These are phyloP conservation scores for Atherinomorus stipes DNA, from an alignment of 2,113 vertebrate species.

Conservation along the genomic window DNA sequence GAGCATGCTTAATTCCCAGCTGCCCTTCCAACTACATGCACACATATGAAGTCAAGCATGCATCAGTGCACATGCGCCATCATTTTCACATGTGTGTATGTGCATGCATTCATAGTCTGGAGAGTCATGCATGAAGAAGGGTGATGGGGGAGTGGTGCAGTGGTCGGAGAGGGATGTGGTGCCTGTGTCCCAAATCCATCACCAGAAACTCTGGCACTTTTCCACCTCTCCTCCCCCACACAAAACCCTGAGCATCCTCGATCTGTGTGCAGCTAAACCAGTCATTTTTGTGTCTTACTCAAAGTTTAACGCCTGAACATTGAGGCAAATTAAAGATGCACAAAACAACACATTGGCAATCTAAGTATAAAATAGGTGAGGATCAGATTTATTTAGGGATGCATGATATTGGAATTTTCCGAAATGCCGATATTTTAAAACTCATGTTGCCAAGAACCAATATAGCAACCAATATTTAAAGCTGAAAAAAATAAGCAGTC, in stretches of 20 bases:
- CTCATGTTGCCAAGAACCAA: no score
- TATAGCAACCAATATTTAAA: no score
- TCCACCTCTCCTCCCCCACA: conserved; percentile 51
- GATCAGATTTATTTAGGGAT: no score
- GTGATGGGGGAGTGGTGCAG: conserved; percentile 1
- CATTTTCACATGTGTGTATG: conserved; percentile 27
- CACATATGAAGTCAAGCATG: conserved; percentile 32
- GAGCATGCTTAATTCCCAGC: conserved; percentile 17
- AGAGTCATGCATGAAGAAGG: conserved; percentile 27
- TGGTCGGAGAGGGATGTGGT: conserved; percentile 28
- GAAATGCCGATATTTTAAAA: no score
- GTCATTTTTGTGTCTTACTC: conserved; percentile 3
- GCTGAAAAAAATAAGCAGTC: no score
- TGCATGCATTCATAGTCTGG: conserved; percentile 19
- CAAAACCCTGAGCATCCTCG: conserved; percentile 4
- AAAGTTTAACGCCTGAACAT: conserved; percentile 18
- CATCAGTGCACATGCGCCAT: conserved; percentile 17
- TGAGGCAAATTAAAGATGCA: neutral
- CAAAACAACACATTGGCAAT: neutral
- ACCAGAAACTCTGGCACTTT: conserved; percentile 50
- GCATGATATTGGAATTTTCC: no score
- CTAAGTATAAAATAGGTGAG: neutral
- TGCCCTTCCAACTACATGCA: conserved; percentile 42
- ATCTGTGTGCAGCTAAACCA: conserved; percentile 7
- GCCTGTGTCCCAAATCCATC: conserved; percentile 57